Base-by-base conservation (phyloP, 1,140 invertebrate genomes). In the Lysiphlebus fabarum region DNA sequence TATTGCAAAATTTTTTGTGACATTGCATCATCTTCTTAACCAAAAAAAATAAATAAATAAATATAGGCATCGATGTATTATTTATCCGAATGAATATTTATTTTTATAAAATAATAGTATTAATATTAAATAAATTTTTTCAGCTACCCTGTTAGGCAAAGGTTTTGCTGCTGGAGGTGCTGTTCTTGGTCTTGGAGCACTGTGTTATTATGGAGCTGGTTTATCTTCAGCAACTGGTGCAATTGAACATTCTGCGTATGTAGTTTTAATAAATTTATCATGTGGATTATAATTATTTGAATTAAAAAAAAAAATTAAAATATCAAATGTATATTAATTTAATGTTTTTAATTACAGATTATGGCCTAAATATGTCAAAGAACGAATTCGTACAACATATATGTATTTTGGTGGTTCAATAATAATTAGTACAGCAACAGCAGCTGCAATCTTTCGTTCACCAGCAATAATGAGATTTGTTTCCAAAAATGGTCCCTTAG, bases 131-230 rank as follows among this genome's bases (percentile, higher is more conserved):
- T 40, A 8, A 8, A 3, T 40, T 7, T 7, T 7, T n/a, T n/a
- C 67, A 95, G 93, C 93, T 33, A 94, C n/a, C n/a, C n/a, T n/a
- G n/a, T 92, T 96, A 69, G 96, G 96, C 9, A 87, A 89, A 78
- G 92, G 91, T 60, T 87, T 91, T 34, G 76, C 94, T 9, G 92
- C 92, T 65, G 96, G 95, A 42, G 94, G 89, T 40, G 90, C 95
- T 42, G 87, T 85, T 12, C 68, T 98, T 37, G 96, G 96, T 26
- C 70, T 99, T 45, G 96, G 91, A 53, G 90, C 93, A n/a, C 80
- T 99, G 1, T 95, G 93, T 73, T 99, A 89, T 76, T 99, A 99
- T 84, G 96, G 96, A 42, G 79, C 97, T 34, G 93, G 95, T 55
- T 72, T 96, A 57, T 89, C 90, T 14, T 88, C 86, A 61, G 83